phyloP scores from a whole-genome alignment of 2,888 invertebrate genomes.

The Meteorus colon region DNA sequence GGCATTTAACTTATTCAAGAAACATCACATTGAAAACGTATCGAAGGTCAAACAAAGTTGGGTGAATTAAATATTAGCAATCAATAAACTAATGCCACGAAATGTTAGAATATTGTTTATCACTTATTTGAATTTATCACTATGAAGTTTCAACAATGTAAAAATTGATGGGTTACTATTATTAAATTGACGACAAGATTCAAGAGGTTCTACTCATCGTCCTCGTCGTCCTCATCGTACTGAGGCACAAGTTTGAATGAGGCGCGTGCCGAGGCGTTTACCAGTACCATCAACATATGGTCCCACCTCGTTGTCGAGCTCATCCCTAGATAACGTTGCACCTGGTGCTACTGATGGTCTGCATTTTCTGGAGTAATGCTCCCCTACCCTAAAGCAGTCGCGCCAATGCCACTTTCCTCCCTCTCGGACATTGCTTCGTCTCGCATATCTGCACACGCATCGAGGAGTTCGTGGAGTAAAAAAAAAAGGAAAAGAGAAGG shows the following conservation, averaged over 20 bases:
- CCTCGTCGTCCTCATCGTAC: constrained; percentile 59
- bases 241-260: constrained; percentile 68
- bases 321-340: constrained; percentile 68
- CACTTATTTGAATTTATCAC: constrained; percentile 7
- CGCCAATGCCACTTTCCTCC: constrained; percentile 39
- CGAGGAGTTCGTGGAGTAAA: constrained; percentile 12
- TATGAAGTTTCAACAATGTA: not conserved
- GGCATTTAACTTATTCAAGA: constrained; percentile 17
- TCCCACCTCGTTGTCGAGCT: constrained; percentile 64
- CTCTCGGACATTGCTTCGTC: constrained; percentile 44
- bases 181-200: constrained; percentile 36
- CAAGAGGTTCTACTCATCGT: constrained; percentile 46
- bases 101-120: not conserved
- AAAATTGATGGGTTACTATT: not conserved
- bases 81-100: not conserved
- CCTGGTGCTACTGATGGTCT: constrained; percentile 61
- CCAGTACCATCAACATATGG: constrained; percentile 69
- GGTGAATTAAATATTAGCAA: too few relatives aligned
- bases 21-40: constrained; percentile 31
- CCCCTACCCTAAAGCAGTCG: constrained; percentile 36
- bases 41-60: not conserved
- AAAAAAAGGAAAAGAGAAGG: constrained; percentile 9
- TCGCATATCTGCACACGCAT: constrained; percentile 47
- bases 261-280: constrained; percentile 70
- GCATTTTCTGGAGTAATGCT: constrained; percentile 50